A percentile compares a stretch with the other conserved stretches of the same genome.
Conservation (phyloP, 2,113 vertebrate species). For the Phrynosoma blainvillii region DNA sequence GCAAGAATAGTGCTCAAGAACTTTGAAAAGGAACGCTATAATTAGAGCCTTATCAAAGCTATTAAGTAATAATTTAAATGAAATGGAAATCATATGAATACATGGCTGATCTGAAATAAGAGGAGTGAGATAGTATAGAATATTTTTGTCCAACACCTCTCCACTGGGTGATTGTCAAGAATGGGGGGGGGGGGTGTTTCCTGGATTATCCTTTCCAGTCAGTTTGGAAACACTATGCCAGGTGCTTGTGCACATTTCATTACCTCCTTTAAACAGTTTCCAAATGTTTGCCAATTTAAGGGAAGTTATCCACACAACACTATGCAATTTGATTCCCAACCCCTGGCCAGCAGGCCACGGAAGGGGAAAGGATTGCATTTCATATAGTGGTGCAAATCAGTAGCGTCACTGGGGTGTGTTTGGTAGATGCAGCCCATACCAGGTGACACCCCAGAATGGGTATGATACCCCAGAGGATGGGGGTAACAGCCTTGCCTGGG, state of each 20-base stretch:
- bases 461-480: too few relatives aligned
- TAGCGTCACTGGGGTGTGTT: too few relatives aligned
- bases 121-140: background rate
- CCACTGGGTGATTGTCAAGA: background rate
- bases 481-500: too few relatives aligned
- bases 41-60: constrained; percentile 14
- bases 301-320: background rate
- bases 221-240: background rate
- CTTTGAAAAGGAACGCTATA: constrained; percentile 36
- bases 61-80: background rate
- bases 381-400: background rate
- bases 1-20: background rate
- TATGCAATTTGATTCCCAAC: background rate
- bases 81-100: background rate
- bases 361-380: background rate
- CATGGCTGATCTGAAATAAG: background rate
- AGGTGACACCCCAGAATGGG: too few relatives aligned
- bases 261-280: background rate
- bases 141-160: background rate
- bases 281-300: background rate
- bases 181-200: background rate
- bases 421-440: too few relatives aligned
- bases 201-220: background rate
- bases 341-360: background rate
- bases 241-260: background rate